Evolutionary conservation across 2,888 invertebrate species (phyloP), one percentile per base, ranked within the genome.

Genomic region (Carcina quercana): DNA sequence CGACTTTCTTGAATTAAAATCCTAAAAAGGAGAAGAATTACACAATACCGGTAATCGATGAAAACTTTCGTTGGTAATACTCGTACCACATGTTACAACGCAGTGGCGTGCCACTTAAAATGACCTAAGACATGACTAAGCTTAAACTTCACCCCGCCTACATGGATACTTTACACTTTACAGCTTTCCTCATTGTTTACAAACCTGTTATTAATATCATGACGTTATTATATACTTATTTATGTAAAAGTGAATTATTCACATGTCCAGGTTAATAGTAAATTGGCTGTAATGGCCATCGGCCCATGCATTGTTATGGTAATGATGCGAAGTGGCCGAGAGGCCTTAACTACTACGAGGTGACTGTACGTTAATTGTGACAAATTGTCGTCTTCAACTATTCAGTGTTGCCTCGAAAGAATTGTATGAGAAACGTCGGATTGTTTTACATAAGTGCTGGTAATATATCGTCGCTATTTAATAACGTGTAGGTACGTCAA

Each of bases 251-350:
- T 13, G 22, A 22, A 24, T 13, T 13, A 30, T 25, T 25, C 42
- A 38, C 50, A 51, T 56, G 53, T 53, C 31, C 35, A 35, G 35
- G n/a, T n/a, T n/a, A n/a, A 37, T 53, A 53, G 53, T 55, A 61
- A 59, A 53, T 41, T 45, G 51, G 40, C 41, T 37, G 44, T 49
- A 48, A 45, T 46, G 10, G 7, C 25, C 22, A 11, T 40, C 43
- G 30, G 24, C 21, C 29, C 38, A 59, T 61, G 26, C 28, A 29
- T 34, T 59, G 51, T 54, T 46, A 59, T 59, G 54, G 15, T 52
- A 61, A 59, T 59, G 42, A 52, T 43, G 45, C 36, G 41, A 38
- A 41, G 25, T 32, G 19, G 19, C 21, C n/a, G 20, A 6, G 22
- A 7, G 24, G 21, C 25, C 20, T 20, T 32, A 14, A 21, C 11